Evolutionary conservation across 1,140 invertebrate genomes (phyloP).

Genomic region (Drosophila dunni): DNA sequence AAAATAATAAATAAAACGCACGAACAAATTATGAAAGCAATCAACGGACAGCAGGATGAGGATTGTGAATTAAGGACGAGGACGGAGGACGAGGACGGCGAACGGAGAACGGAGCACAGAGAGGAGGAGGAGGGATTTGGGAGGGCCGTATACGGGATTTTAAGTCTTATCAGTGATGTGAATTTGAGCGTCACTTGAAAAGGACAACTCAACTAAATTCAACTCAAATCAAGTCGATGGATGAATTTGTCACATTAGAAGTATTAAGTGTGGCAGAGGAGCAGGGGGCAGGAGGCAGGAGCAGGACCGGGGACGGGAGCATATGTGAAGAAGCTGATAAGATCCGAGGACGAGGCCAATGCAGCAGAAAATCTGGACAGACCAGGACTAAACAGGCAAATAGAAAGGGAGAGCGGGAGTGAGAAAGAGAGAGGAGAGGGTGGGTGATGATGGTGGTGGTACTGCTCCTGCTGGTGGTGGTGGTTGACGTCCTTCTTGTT

Average conservation of each 20-base stretch:
- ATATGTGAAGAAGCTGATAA: constrained; percentile 68
- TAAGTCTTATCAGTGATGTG: constrained; percentile 72
- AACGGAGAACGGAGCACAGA: not conserved
- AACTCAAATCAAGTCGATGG: constrained; percentile 39
- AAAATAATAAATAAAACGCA: constrained; percentile 54
- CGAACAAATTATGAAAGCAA: constrained; percentile 56
- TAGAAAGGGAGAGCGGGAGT: not conserved
- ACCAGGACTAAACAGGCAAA: not conserved
- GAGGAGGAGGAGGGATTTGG: not conserved
- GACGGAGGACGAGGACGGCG: not conserved
- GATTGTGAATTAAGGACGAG: not conserved
- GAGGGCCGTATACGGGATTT: constrained; percentile 16
- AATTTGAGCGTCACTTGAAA: constrained; percentile 68
- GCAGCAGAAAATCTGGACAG: constrained; percentile 32
- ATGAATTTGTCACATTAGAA: constrained; percentile 80
- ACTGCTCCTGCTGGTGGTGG: constrained; percentile 18
- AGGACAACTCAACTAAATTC: constrained; percentile 37
- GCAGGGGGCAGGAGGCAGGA: not conserved
- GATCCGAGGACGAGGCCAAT: constrained; percentile 40
- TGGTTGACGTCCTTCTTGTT: constrained; percentile 29
- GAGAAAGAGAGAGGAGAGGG: not conserved
- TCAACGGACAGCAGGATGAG: constrained; percentile 13
- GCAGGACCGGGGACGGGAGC: constrained; percentile 1
- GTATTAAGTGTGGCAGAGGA: constrained; percentile 46
- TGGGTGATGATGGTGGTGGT: constrained; percentile 12